Evolutionary conservation across 2,113 vertebrate genomes (phyloP).

Genomic region (Pungitius pungitius): DNA sequence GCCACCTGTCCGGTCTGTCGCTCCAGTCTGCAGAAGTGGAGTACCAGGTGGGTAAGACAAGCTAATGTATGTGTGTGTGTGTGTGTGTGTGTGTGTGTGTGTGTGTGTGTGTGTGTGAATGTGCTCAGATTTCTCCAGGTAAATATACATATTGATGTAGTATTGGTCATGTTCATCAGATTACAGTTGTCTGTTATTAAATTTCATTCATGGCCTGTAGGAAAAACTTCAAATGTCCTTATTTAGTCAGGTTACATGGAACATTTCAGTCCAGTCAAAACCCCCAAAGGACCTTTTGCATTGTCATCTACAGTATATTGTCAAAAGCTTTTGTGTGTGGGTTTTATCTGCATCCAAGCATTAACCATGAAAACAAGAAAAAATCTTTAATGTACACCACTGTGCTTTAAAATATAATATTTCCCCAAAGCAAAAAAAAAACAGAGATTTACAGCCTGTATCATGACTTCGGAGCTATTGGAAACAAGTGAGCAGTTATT

Average conservation of each 20-base stretch:
- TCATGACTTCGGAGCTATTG: conserved; percentile 31
- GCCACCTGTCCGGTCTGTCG: conserved; percentile 66
- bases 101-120: neutral
- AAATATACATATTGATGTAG: neutral
- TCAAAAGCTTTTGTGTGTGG: conserved; percentile 55
- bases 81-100: no score
- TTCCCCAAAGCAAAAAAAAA: conserved; percentile 16
- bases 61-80: conserved; percentile 33
- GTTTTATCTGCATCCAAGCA: conserved; percentile 60
- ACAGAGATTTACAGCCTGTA: neutral
- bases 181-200: no score
- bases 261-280: neutral
- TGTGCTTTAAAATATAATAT: conserved; percentile 34
- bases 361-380: conserved; percentile 54
- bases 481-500: conserved; percentile 21
- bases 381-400: conserved; percentile 48
- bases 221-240: neutral
- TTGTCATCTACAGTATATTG: no score
- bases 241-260: neutral
- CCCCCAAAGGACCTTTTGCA: no score
- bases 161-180: no score
- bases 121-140: conserved; percentile 33
- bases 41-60: conserved; percentile 40
- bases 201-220: no score
- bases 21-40: conserved; percentile 51